Base-by-base conservation (phyloP, 2,797 vertebrate species). In the Malurus splendens region DNA sequence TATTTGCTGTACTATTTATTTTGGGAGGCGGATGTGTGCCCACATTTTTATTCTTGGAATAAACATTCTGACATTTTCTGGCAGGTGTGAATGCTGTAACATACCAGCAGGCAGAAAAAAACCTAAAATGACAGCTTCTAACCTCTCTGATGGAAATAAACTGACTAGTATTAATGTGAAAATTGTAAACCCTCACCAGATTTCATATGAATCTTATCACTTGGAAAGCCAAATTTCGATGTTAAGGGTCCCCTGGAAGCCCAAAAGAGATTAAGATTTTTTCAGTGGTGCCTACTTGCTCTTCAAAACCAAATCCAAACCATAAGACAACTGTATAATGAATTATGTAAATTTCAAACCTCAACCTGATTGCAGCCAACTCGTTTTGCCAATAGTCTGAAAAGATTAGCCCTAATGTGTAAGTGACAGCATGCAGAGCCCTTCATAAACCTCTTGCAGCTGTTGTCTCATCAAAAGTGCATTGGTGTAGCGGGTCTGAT, bases 41-140 rank as follows among this genome's bases (percentile, higher is more conserved):
- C 93, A 94, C 90, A 92, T 90, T 94, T 94, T 95, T 91, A 89
- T 95, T 93, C 93, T 90, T 88, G 93, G 92, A 96, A 95, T 87
- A 95, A 95, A 94, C 82, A 92, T 72, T 82, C 96, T 94, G 93
- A 94, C 92, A 93, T 96, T 96, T 95, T 94, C 94, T 96, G 96
- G 94, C 93, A 96, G 94, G 95, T 95, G 92, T 79, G 91, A 95
- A 93, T 76, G 64, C 39, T 90, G 81, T 44, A 94, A 80, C 68
- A 41, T 86, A 94, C 61, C 39, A 77, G 22, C 45, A 90, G 55
- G 48, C 45, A 89, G 85, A 20, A 81, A 75, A 79, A 84, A 83
- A 28, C 14, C 33, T 38, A 77, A 91, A 93, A 70, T 38, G 60
- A 72, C 86, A 94, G 76, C 66, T 68, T 86, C 88, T 91, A 93